Evolutionary conservation across 2,113 vertebrate genomes (phyloP).

Genomic region (Mesitornis unicolor): DNA sequence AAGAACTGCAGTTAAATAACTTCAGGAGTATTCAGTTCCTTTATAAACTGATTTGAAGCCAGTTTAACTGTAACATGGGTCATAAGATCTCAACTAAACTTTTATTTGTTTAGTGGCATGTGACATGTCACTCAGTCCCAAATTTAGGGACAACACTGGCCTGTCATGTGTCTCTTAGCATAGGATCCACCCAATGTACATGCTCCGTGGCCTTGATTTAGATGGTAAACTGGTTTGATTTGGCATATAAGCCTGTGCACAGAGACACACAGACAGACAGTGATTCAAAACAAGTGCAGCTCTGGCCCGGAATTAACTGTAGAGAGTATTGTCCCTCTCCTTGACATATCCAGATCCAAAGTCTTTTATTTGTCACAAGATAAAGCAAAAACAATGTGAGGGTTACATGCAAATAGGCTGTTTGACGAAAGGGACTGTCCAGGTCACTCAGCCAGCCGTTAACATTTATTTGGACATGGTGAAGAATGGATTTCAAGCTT

Average conservation of each 20-base stretch:
- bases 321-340: neutral
- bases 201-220: neutral
- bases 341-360: neutral
- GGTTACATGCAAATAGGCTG: neutral
- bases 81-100: neutral
- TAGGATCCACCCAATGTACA: neutral
- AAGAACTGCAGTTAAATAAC: neutral
- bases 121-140: neutral
- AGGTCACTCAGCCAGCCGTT: neutral
- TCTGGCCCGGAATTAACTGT: neutral
- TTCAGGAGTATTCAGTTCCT: neutral
- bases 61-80: neutral
- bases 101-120: neutral
- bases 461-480: neutral
- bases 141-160: neutral
- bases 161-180: neutral
- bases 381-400: neutral
- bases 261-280: neutral
- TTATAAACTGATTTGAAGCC: neutral
- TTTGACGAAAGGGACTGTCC: neutral
- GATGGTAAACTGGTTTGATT: neutral
- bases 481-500: neutral
- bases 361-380: constrained; percentile 8
- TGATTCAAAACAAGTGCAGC: neutral
- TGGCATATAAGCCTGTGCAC: neutral